phyloP scores from a whole-genome alignment of 2,113 vertebrate genomes.

The Sinocyclocheilus grahami region DNA sequence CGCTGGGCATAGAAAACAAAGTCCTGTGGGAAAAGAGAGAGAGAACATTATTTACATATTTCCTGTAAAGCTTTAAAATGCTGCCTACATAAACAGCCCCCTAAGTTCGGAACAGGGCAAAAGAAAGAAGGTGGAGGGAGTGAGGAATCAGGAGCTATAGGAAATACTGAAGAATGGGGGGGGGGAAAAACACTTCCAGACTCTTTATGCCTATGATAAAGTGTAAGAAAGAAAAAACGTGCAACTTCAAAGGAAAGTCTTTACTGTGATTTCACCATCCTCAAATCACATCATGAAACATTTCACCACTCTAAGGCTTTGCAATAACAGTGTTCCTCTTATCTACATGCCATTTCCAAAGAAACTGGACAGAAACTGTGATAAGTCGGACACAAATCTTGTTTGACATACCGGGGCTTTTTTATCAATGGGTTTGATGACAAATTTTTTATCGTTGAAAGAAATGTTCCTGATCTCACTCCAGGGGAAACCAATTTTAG shows the following conservation, averaged over 20 bases:
- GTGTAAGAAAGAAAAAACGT: not conserved
- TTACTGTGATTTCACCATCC: not conserved
- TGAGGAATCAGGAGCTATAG: not conserved
- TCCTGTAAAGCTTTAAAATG: not conserved
- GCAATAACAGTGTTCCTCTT: not conserved
- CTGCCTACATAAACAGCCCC: not conserved
- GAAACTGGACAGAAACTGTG: not conserved
- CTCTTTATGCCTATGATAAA: not conserved
- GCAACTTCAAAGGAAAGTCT: not conserved
- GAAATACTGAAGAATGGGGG: not conserved
- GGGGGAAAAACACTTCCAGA: not conserved
- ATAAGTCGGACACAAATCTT: not conserved
- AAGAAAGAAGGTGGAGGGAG: not conserved
- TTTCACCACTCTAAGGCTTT: not conserved
- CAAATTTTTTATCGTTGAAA: slow-evolving; percentile 99
- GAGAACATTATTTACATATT: not conserved
- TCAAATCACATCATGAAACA: not conserved
- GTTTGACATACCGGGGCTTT: slow-evolving; percentile 89
- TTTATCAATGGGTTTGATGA: slow-evolving; percentile 99
- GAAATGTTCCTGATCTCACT: slow-evolving; percentile 99
- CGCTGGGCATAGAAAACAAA: slow-evolving; percentile 97
- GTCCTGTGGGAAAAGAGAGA: slow-evolving; percentile 73
- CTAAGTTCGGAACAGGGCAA: no score
- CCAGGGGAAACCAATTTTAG: slow-evolving; percentile 99
- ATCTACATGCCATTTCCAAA: not conserved